Percentiles rank a stretch among this genome's conserved stretches.
Evolutionary conservation across 2,113 vertebrate genomes (phyloP).

Genomic region (Gnathonemus echidnorhynchus): DNA sequence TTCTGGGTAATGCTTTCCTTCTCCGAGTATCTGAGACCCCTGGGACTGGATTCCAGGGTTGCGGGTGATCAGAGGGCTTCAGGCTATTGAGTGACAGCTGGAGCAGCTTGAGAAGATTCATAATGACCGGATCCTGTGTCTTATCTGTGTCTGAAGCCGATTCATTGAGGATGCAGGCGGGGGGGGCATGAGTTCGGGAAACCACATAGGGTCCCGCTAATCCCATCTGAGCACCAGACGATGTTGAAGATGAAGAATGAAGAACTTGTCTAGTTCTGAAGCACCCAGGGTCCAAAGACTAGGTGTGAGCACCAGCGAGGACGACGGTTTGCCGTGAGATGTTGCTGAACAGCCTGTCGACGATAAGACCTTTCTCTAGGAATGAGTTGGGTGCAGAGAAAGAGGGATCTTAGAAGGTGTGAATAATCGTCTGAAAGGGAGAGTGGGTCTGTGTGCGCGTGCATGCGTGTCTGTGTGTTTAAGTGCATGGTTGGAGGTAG

Average conservation of each 20-base stretch:
- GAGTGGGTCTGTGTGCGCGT: neutral
- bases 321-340: neutral
- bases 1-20: neutral
- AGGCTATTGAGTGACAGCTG: neutral
- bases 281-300: neutral
- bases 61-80: neutral
- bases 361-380: neutral
- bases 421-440: neutral
- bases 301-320: neutral
- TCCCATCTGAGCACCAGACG: neutral
- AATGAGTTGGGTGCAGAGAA: neutral
- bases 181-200: neutral
- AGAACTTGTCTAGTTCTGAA: neutral
- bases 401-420: neutral
- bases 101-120: neutral
- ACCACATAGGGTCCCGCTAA: neutral
- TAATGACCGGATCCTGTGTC: neutral
- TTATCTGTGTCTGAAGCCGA: neutral
- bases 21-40: neutral
- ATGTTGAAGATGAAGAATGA: neutral
- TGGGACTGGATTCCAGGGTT: neutral
- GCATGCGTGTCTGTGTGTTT: constrained; percentile 9
- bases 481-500: neutral
- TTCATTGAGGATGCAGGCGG: neutral
- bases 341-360: neutral